A percentile compares a stretch with the other conserved stretches of the same genome.
Evolutionary conservation across 2,888 invertebrate genomes (phyloP).

Genomic region (Drosophila infuscata): DNA sequence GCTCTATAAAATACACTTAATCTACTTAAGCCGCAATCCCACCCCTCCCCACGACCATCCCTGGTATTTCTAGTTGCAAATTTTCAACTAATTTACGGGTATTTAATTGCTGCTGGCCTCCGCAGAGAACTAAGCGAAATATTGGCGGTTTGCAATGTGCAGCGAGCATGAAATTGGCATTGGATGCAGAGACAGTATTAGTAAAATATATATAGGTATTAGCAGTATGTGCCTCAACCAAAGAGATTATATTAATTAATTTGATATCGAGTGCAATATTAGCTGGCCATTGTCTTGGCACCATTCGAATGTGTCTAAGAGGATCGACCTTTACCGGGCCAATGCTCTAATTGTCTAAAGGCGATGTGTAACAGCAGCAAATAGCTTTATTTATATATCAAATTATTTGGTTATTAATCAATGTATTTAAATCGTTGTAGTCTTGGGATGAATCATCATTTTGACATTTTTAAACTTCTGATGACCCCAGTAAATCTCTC

Average conservation of each 20-base stretch:
- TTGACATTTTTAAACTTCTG: rapidly evolving
- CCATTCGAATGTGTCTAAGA: slow-evolving; percentile 35
- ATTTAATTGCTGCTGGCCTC: slow-evolving; percentile 65
- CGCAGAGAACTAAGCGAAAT: slow-evolving; percentile 40
- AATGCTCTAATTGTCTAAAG: background rate
- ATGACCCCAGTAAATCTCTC: rapidly evolving
- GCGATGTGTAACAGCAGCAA: background rate
- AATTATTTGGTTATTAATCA: background rate
- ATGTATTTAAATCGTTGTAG: background rate
- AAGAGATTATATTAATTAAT: slow-evolving; percentile 75
- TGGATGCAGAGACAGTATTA: slow-evolving; percentile 41
- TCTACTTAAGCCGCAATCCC: slow-evolving; percentile 7
- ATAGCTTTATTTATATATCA: background rate
- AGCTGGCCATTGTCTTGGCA: slow-evolving; percentile 52
- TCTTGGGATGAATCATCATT: background rate
- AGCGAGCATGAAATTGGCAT: slow-evolving; percentile 51
- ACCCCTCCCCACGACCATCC: rapidly evolving
- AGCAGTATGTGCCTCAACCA: slow-evolving; percentile 13
- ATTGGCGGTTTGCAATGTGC: slow-evolving; percentile 53
- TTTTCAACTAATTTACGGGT: slow-evolving; percentile 53
- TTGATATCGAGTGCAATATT: slow-evolving; percentile 60
- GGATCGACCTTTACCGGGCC: slow-evolving; percentile 22
- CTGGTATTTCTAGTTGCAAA: slow-evolving; percentile 6
- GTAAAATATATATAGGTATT: slow-evolving; percentile 11
- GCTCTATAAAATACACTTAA: slow-evolving; percentile 20